These are phyloP conservation scores for Urocolius indicus DNA, from an alignment of 2,113 vertebrate genomes.

Conservation along the genomic window DNA sequence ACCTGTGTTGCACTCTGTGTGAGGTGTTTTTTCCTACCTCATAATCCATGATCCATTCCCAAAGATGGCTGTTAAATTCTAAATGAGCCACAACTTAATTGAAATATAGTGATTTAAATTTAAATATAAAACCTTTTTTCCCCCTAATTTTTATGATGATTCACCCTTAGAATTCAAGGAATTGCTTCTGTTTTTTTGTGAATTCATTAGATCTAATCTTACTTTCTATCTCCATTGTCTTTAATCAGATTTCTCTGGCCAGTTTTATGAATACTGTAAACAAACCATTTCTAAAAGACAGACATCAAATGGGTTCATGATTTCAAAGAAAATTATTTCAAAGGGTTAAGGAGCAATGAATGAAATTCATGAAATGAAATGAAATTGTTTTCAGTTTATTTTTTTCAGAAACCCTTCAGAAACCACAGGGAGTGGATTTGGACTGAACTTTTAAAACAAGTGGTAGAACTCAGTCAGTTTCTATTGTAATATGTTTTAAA, in stretches of 20 bases:
- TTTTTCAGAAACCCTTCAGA: neutral
- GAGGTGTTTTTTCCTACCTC: neutral
- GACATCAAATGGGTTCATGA: neutral
- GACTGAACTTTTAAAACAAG: neutral
- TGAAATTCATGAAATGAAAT: too few species aligned
- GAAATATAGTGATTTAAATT: neutral
- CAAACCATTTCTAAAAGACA: neutral
- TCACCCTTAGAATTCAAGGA: neutral
- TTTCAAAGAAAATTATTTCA: neutral
- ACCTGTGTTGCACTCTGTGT: neutral
- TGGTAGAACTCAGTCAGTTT: neutral
- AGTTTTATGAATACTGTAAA: neutral
- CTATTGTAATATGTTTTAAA: neutral
- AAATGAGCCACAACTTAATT: neutral
- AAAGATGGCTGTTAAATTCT: neutral
- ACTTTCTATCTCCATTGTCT: neutral
- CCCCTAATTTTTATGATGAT: neutral
- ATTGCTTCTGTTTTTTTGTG: neutral
- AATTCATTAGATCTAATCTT: neutral
- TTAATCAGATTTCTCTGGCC: neutral
- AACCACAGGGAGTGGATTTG: neutral
- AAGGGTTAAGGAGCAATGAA: neutral
- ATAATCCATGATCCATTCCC: neutral
- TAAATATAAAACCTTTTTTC: neutral
- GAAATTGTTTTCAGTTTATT: neutral